Evolutionary conservation across 2,888 invertebrate species (phyloP), one percentile per base, ranked within the genome.

Genomic region (Suillia variegata): DNA sequence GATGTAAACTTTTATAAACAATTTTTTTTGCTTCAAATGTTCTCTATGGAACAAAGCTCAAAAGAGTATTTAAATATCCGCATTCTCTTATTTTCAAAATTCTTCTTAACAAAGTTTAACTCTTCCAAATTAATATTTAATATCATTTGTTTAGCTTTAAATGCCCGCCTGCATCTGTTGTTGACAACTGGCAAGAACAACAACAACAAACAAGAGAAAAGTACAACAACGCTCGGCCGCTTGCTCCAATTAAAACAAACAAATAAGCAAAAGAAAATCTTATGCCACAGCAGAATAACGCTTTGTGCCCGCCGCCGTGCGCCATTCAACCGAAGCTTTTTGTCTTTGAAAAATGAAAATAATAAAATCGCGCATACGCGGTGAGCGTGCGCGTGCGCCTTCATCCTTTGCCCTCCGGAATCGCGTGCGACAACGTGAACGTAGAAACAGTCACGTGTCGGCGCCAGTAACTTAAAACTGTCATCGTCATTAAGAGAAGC

Each of bases 401-500:
- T 13, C 4, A 4, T 18, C 20, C 5, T 20, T 20, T 8, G 18
- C 45, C 45, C 45, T 45, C 6, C 18, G 6, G 5, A 12, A 13
- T 13, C 10, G 45, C 18, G 18, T 18, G 45, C 45, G 18, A 45
- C 18, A 45, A 17, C 17, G 13, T 18, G 18, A 45, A 13, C 17
- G 13, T 2, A 17, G 18, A 45, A 3, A 20, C 18, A 45, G 45
- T 45, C 45, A 45, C 45, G 45, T 62, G 67, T 49, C 49, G 61
- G 52, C 61, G 61, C 54, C 71, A 67, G 76, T 72, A 74, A 74
- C 71, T 74, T 76, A 67, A 74, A 74, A 74, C 74, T 74, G 74
- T 74, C 74, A 74, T 49, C 76, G 67, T 15, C 70, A 73, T 53
- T 58, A 67, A 54, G 31, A 20, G 17, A 6, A 26, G 13, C 15